A percentile compares a stretch with the other conserved stretches of the same genome.
Conservation (phyloP, 2,888 invertebrate genomes). For the Strigamia transsilvanica region DNA sequence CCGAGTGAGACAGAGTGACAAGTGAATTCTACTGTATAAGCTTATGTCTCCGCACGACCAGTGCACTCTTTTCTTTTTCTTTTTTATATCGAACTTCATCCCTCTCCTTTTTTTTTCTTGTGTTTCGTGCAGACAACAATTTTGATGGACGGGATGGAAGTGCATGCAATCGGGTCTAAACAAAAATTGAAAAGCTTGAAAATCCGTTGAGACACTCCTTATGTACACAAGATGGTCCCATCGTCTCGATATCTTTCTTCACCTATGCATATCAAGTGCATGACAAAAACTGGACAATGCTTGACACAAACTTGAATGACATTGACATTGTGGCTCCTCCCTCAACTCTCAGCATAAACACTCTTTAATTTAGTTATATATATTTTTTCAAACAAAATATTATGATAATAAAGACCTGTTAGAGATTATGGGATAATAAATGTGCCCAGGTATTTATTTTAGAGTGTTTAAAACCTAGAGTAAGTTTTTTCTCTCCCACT, state of each 20-base stretch:
- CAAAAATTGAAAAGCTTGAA: conserved; percentile 48
- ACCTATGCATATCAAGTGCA: conserved; percentile 43
- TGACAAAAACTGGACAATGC: conserved; percentile 29
- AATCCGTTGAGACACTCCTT: conserved; percentile 49
- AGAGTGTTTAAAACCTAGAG: not conserved
- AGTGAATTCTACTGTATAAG: conserved; percentile 48
- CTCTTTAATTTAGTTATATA: conserved; percentile 1
- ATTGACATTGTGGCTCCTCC: not conserved
- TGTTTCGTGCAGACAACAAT: conserved; percentile 14
- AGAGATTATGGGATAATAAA: not conserved
- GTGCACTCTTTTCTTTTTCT: conserved; percentile 14
- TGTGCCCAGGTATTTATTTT: not conserved
- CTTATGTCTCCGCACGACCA: conserved; percentile 32
- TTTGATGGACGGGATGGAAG: conserved; percentile 43
- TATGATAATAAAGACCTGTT: not conserved
- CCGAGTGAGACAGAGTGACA: conserved; percentile 49
- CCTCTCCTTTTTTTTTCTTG: not conserved
- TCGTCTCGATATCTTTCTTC: conserved; percentile 27
- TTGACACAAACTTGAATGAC: conserved; percentile 12
- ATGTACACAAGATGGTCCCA: conserved; percentile 40
- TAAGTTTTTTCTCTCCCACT: not conserved
- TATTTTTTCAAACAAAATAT: not conserved
- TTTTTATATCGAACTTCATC: conserved; percentile 32
- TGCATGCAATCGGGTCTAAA: conserved; percentile 47
- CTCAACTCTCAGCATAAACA: not conserved